Conservation (phyloP, 1,140 invertebrate species). For the Leptoteleia sp. region DNA sequence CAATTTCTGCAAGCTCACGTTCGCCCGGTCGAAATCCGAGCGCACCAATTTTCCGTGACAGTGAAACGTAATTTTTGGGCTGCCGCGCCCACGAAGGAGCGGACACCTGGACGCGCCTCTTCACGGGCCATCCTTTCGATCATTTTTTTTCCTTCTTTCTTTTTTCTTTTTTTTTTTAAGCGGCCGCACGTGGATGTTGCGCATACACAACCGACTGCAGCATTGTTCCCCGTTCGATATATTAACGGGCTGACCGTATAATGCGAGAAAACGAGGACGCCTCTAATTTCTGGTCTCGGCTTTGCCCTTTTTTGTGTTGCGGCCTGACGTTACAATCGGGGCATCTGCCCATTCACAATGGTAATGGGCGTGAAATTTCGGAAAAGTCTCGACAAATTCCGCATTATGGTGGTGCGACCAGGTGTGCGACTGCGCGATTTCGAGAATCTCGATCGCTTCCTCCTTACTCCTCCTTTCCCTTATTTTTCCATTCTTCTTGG, state of each 20-base stretch:
- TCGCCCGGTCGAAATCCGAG: not conserved
- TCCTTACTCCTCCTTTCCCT: constrained; percentile 4
- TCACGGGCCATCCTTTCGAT: constrained; percentile 53
- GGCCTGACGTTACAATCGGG: constrained; percentile 58
- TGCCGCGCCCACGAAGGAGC: constrained; percentile 33
- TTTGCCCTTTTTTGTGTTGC: constrained; percentile 57
- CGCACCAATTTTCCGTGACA: constrained; percentile 49
- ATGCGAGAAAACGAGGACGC: constrained; percentile 59
- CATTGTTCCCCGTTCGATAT: constrained; percentile 51
- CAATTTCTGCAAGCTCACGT: constrained; percentile 25
- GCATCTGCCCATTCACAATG: constrained; percentile 79
- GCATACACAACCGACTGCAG: constrained; percentile 18
- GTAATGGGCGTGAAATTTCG: constrained; percentile 81
- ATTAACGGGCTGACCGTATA: constrained; percentile 62
- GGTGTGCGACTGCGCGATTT: constrained; percentile 51
- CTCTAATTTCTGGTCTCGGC: constrained; percentile 62
- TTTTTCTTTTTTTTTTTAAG: constrained; percentile 51
- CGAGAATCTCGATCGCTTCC: constrained; percentile 14
- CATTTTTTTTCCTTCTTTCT: too few relatives aligned
- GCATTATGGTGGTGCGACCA: constrained; percentile 70
- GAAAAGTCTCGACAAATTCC: constrained; percentile 79
- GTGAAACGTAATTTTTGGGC: constrained; percentile 46
- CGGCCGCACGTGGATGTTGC: constrained; percentile 57
- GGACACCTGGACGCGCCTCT: constrained; percentile 53
- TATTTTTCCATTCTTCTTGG: constrained; percentile 9